Percentiles rank a stretch among this genome's conserved stretches.
Evolutionary conservation across 2,888 invertebrate species (phyloP).

Genomic region (Xestia rhomboidea): DNA sequence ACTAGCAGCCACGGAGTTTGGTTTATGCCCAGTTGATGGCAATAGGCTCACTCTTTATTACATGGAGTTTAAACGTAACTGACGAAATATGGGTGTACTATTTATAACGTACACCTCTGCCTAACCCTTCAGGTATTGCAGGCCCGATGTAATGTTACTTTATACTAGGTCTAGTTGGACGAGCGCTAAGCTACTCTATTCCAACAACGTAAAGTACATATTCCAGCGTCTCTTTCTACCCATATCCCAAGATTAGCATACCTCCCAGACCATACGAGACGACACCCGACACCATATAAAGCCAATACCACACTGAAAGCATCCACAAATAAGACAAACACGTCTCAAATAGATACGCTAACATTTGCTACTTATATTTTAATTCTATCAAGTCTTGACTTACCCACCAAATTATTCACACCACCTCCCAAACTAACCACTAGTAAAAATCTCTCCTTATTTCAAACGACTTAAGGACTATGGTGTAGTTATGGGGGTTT

Average conservation of each 20-base stretch:
- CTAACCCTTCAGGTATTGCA: neutral
- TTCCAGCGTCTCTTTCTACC: neutral
- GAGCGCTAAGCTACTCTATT: neutral
- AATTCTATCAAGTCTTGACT: slow-evolving; percentile 72
- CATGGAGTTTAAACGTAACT: neutral
- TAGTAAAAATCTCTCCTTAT: slow-evolving; percentile 16
- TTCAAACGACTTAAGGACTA: neutral
- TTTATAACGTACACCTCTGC: neutral
- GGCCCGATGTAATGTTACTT: no score
- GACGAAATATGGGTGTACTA: neutral
- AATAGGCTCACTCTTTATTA: neutral
- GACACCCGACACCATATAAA: slow-evolving; percentile 50
- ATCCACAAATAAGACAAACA: slow-evolving; percentile 68
- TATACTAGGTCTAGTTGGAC: neutral
- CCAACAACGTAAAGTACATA: neutral
- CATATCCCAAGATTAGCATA: slow-evolving; percentile 1
- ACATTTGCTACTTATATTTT: slow-evolving; percentile 73
- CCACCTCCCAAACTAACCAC: slow-evolving; percentile 5
- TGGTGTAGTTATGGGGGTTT: slow-evolving; percentile 19
- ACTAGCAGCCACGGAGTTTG: no score
- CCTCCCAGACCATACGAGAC: neutral
- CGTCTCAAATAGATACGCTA: slow-evolving; percentile 64
- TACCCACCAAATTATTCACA: slow-evolving; percentile 46
- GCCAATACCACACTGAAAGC: slow-evolving; percentile 55
- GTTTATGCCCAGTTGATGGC: no score